Conservation (phyloP, 2,797 vertebrate genomes). For the Florisuga fusca region DNA sequence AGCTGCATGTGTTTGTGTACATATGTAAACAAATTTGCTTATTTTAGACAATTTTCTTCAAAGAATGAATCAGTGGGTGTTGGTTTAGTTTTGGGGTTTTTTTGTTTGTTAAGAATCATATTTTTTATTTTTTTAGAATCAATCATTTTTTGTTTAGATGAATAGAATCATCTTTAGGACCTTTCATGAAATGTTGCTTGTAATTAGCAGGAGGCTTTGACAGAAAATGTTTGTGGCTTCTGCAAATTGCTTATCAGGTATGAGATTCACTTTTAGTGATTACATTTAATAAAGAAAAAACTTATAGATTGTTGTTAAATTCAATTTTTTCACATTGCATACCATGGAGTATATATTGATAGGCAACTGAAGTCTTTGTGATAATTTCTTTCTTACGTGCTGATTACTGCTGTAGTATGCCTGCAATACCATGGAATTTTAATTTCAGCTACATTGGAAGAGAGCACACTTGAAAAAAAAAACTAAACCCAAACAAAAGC, state of each 20-base stretch:
- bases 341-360: too few species aligned
- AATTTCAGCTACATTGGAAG: neutral
- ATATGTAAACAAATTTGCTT: neutral
- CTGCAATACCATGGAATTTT: neutral
- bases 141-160: too few species aligned
- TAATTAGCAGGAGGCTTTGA: neutral
- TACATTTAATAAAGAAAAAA: neutral
- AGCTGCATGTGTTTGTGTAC: neutral
- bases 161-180: neutral
- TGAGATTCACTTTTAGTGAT: neutral
- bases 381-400: neutral
- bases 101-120: too few species aligned
- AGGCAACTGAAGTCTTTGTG: neutral
- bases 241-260: neutral
- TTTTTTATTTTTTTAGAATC: too few species aligned
- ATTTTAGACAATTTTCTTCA: neutral
- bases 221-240: neutral
- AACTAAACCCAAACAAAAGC: too few species aligned
- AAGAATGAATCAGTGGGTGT: neutral
- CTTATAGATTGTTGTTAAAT: neutral
- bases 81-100: neutral
- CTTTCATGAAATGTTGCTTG: neutral
- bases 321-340: neutral
- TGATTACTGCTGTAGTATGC: neutral
- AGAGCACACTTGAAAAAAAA: neutral